Evolutionary conservation across 2,797 vertebrate species (phyloP).

Genomic region (Aythya fuligula): DNA sequence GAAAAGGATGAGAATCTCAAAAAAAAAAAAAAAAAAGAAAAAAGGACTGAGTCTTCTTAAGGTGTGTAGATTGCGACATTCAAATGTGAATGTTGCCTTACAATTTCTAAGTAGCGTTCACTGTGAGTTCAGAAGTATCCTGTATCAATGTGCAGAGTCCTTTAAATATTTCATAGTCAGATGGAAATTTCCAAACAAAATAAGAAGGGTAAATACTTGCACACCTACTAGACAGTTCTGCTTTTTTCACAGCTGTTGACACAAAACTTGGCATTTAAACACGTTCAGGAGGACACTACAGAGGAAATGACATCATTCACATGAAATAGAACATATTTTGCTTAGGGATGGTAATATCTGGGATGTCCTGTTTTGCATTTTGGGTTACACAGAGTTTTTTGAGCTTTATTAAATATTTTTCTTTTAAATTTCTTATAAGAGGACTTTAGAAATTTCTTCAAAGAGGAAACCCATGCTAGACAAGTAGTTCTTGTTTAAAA

Average conservation of each 20-base stretch:
- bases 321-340: slow-evolving; percentile 34
- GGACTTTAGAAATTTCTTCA: not conserved
- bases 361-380: not conserved
- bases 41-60: not conserved
- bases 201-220: slow-evolving; percentile 4
- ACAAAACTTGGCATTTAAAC: slow-evolving; percentile 21
- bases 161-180: not conserved
- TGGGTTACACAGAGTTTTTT: not conserved
- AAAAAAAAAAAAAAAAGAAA: not conserved
- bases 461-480: slow-evolving; percentile 28
- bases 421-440: slow-evolving; percentile 8
- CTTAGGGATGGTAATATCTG: not conserved
- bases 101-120: not conserved
- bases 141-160: not conserved
- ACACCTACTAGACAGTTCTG: slow-evolving; percentile 19
- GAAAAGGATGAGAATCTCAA: not conserved
- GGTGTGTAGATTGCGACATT: not conserved
- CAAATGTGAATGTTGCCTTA: not conserved
- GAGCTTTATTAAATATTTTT: slow-evolving; percentile 33
- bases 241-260: slow-evolving; percentile 57
- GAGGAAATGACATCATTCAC: slow-evolving; percentile 22
- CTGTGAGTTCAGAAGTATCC: not conserved
- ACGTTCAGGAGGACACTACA: not conserved
- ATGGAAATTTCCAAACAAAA: slow-evolving; percentile 52
- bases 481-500: slow-evolving; percentile 56